Base-by-base conservation (phyloP, 2,888 invertebrate genomes). In the Malthinus seriepunctatus region DNA sequence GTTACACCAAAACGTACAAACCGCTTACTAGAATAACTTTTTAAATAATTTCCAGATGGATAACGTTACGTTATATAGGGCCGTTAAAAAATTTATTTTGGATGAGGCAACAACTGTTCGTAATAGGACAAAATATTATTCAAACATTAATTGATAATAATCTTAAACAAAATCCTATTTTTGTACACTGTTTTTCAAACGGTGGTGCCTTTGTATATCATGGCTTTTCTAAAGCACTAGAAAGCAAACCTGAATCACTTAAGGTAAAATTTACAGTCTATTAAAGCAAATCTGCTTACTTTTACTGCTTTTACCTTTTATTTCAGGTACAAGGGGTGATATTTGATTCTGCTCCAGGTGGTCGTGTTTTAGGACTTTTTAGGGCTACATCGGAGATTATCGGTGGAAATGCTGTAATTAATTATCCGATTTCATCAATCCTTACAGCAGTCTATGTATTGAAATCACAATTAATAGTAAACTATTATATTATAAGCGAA, bases 111-210 rank as follows among this genome's bases (percentile, higher is more conserved):
- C 83, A 84, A 65, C 83, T 88, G 81, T 79, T 81, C 46, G 77
- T 79, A 4, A 84, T 88, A 56, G 88, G 88, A 2, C 83, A 83
- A 64, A 85, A 86, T 69, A 79, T 89, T 38, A 80, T 88, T 3
- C 85, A 87, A 71, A 76, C 88, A 15, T 80, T 90, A 50, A 76
- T 80, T 39, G 89, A 90, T 60, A 83, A 87, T 78, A 85, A 84
- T 68, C 82, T 89, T 59, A 84, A 87, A 71, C 82, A 83, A 33
- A 88, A 89, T 76, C 89, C 89, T 6, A 82, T 90, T 51, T 84
- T 90, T 62, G 85, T 90, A 72, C 90, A 90, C 70, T 82, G 88
- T 55, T 90, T 90, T 73, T 89, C 89, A 62, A 90, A 90, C 72
- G 88, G 89, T n/a, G 90, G 90, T 11, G 86, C 88, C 4, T 86